Percentiles rank a stretch among this genome's conserved stretches.
Conservation (phyloP, 2,113 vertebrate species). For the Cryptotis parvus region DNA sequence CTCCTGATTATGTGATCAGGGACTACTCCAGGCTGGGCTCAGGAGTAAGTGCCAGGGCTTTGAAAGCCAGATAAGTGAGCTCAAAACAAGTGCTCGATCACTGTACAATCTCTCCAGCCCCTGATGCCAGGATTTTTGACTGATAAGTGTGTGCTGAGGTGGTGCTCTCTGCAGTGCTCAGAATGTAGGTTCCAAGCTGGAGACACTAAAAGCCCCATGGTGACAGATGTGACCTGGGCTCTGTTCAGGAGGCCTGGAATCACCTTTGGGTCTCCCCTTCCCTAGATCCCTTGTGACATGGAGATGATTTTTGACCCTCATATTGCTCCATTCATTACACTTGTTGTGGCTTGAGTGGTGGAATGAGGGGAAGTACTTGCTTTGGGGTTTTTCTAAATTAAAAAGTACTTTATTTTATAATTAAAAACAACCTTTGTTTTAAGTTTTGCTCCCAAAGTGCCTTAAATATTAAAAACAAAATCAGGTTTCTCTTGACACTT, state of each 20-base stretch:
- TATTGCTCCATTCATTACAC: neutral
- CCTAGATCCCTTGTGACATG: neutral
- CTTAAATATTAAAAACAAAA: slow-evolving; percentile 1
- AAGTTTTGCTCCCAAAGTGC: neutral
- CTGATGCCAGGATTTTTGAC: slow-evolving; percentile 81
- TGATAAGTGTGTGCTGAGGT: rapidly evolving
- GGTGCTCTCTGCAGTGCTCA: neutral
- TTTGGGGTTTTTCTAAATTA: neutral
- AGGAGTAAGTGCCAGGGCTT: no score
- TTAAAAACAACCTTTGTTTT: neutral
- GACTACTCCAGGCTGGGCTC: no score
- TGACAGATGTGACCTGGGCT: neutral
- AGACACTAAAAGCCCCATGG: neutral
- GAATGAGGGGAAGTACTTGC: neutral
- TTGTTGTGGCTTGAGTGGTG: neutral
- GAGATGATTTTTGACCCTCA: neutral
- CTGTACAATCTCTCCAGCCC: no score
- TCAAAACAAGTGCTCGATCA: no score
- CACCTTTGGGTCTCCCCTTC: no score
- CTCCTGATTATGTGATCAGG: no score
- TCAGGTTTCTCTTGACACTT: neutral
- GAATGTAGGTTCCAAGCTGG: neutral
- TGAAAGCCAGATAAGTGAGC: no score
- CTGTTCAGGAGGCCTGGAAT: neutral
- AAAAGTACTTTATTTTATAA: neutral